Percentiles rank a stretch among this genome's conserved stretches.
These are phyloP conservation scores for Chauna torquata DNA, from an alignment of 2,113 vertebrate genomes.

Conservation along the genomic window DNA sequence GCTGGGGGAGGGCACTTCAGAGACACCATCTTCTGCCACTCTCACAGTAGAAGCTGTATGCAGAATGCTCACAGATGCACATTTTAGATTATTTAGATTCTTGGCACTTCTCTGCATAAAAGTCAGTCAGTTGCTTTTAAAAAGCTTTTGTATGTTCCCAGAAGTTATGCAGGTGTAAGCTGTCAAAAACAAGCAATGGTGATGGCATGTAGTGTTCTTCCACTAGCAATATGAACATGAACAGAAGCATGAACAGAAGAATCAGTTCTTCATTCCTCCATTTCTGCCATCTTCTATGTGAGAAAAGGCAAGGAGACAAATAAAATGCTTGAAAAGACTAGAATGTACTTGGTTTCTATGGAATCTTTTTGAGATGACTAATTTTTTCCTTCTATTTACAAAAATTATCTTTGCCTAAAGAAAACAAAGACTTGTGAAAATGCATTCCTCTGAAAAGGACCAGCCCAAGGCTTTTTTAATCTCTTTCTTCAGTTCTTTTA, in stretches of 20 bases:
- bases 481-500: neutral
- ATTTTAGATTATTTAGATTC: neutral
- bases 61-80: neutral
- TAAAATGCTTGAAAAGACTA: neutral
- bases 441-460: neutral
- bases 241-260: neutral
- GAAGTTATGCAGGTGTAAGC: neutral
- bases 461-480: neutral
- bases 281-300: neutral
- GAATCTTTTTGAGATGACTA: neutral
- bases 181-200: neutral
- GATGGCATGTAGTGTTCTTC: neutral
- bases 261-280: neutral
- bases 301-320: neutral
- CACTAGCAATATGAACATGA: neutral
- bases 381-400: neutral
- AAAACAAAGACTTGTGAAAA: neutral
- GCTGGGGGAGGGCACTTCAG: neutral
- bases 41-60: neutral
- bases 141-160: neutral
- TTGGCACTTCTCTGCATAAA: neutral
- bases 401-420: neutral
- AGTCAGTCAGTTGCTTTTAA: neutral
- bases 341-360: neutral
- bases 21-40: neutral